Base-by-base conservation (phyloP, 2,888 invertebrate species). In the Drosophila meridiana region DNA sequence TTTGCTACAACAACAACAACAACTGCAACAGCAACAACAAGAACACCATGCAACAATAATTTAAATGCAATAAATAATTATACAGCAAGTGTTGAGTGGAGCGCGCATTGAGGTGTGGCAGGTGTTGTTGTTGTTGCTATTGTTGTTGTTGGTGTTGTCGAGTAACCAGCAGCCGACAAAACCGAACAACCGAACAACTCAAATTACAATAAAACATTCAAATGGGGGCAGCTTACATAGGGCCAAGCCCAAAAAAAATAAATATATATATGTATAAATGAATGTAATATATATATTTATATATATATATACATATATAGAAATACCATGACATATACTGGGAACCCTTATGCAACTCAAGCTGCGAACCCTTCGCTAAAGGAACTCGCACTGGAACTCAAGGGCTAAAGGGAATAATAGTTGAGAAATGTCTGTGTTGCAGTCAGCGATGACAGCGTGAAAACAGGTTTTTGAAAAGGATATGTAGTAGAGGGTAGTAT, bases 21-120 rank as follows among this genome's bases (percentile, higher is more conserved):
- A 68, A 65, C 48, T n/a, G 6, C 76, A 76, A 62, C 73, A 68
- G 62, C 71, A 74, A 45, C 62, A 73, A 42, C 40, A 69, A 67
- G 42, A 52, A 65, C 73, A 82, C 52, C 66, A 67, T 65, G 71
- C 76, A 80, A 90, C 83, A 90, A 90, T 87, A 85, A 91, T 91
- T 89, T 89, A 88, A 89, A 91, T 91, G 89, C 90, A 90, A 89
- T 89, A 89, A 89, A 91, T 89, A 89, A 89, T 89, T 89, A 89
- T 89, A 90, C 79, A 73, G 78, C 88, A 89, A 88, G 88, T 87
- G 86, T 85, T 90, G 85, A 89, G 89, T 89, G 87, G 87, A 87
- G 82, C 87, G 85, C 76, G 87, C 85, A 86, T 86, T 89, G 85
- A 89, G 85, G 85, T 86, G 85, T 86, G 89, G 82, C 85, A 80